phyloP scores from a whole-genome alignment of 2,888 invertebrate species.

The Hemaris fuciformis region DNA sequence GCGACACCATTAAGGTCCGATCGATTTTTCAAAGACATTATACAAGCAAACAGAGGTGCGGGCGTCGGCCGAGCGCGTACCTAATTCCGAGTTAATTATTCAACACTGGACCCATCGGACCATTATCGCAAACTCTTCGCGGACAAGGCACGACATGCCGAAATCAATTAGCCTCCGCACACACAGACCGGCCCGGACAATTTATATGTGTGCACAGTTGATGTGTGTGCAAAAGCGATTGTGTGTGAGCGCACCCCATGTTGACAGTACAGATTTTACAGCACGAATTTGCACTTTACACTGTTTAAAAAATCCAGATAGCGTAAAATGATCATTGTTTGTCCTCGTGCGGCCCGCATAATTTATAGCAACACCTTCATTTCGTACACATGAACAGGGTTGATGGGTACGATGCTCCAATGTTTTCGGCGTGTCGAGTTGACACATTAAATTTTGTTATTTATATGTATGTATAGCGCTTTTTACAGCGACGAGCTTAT shows the following conservation, averaged over 20 bases:
- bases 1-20: slow-evolving; percentile 42
- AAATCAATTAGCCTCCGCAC: slow-evolving; percentile 69
- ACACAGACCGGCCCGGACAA: slow-evolving; percentile 47
- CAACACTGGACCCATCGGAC: slow-evolving; percentile 48
- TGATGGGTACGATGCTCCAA: neutral
- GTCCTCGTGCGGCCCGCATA: neutral
- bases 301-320: slow-evolving; percentile 31
- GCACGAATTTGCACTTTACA: slow-evolving; percentile 26
- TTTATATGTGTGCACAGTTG: slow-evolving; percentile 52
- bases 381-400: neutral
- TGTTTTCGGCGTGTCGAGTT: neutral
- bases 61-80: slow-evolving; percentile 25
- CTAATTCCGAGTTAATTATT: slow-evolving; percentile 71
- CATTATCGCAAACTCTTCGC: slow-evolving; percentile 37
- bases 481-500: neutral
- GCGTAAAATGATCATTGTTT: slow-evolving; percentile 17
- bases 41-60: slow-evolving; percentile 48
- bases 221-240: slow-evolving; percentile 47
- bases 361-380: slow-evolving; percentile 6
- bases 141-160: slow-evolving; percentile 41
- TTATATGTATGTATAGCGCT: neutral
- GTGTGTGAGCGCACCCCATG: slow-evolving; percentile 35
- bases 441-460: neutral
- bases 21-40: slow-evolving; percentile 59
- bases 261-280: slow-evolving; percentile 35